Evolutionary conservation across 2,113 vertebrate species (phyloP).

Genomic region (Mesitornis unicolor): DNA sequence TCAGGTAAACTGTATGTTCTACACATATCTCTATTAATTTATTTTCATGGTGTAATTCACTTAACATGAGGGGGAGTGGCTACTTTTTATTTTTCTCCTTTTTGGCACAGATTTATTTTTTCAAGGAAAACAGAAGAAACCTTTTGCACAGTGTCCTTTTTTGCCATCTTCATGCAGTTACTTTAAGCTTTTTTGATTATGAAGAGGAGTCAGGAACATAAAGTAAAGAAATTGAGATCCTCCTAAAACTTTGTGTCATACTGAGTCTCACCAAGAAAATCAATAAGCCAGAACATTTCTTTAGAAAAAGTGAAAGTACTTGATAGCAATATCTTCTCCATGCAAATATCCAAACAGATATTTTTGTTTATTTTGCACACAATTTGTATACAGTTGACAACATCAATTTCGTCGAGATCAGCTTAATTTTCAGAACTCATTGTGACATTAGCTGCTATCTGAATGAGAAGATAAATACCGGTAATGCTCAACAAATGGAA

Average conservation of each 20-base stretch:
- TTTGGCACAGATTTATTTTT: not conserved
- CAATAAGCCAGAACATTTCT: not conserved
- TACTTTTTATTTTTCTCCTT: not conserved
- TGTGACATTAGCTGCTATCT: not conserved
- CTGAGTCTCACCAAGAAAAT: not conserved
- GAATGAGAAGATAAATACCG: not conserved
- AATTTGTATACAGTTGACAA: not conserved
- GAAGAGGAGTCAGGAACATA: not conserved
- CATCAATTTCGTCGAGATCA: not conserved
- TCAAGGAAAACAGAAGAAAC: not conserved
- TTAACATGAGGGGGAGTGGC: not conserved
- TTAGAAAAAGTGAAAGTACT: not conserved
- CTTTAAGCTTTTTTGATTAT: not conserved
- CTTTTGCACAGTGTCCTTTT: not conserved
- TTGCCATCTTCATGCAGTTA: rapidly evolving
- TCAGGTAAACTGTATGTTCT: not conserved
- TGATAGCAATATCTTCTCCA: not conserved
- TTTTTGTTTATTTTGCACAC: not conserved
- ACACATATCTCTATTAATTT: not conserved
- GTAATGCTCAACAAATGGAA: not conserved
- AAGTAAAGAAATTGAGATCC: not conserved
- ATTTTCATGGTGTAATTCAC: not conserved
- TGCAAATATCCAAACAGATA: not conserved
- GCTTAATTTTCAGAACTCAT: not conserved
- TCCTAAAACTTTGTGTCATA: not conserved